Percentiles rank a stretch among this genome's conserved stretches.
phyloP scores from a whole-genome alignment of 1,140 invertebrate genomes.

The Atopsyche davidsoni region DNA sequence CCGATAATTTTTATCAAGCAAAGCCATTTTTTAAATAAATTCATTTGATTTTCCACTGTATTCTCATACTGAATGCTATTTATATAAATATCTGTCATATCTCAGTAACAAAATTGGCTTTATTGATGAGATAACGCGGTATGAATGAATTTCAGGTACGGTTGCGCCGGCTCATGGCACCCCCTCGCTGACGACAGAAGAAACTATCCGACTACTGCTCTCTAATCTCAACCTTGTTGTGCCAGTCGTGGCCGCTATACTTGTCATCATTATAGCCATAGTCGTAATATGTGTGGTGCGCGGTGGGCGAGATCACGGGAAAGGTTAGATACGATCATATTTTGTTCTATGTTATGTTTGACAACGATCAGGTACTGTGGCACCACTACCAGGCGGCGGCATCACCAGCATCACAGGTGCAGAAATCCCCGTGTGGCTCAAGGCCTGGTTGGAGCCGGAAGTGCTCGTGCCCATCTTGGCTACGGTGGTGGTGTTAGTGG shows the following conservation, averaged over 20 bases:
- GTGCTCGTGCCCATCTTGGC: constrained; percentile 77
- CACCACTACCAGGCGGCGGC: constrained; percentile 63
- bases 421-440: constrained; percentile 69
- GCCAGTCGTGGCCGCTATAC: constrained; percentile 83
- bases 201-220: constrained; percentile 75
- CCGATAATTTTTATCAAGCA: too few relatives aligned
- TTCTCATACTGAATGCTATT: too few relatives aligned
- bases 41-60: too few relatives aligned
- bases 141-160: constrained; percentile 75
- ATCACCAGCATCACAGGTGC: constrained; percentile 46
- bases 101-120: constrained; percentile 17
- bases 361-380: constrained; percentile 64
- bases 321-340: constrained; percentile 58
- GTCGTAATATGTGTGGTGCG: constrained; percentile 84
- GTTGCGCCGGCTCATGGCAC: constrained; percentile 85
- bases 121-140: constrained; percentile 22
- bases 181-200: constrained; percentile 66
- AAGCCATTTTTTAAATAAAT: too few relatives aligned
- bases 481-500: constrained; percentile 78
- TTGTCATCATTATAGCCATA: constrained; percentile 87
- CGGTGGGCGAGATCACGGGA: constrained; percentile 71
- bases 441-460: constrained; percentile 79
- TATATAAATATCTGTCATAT: too few relatives aligned
- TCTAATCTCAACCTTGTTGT: constrained; percentile 89
- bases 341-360: constrained; percentile 27